Base-by-base conservation (phyloP, 2,113 vertebrate species). In the Oncorhynchus nerka region DNA sequence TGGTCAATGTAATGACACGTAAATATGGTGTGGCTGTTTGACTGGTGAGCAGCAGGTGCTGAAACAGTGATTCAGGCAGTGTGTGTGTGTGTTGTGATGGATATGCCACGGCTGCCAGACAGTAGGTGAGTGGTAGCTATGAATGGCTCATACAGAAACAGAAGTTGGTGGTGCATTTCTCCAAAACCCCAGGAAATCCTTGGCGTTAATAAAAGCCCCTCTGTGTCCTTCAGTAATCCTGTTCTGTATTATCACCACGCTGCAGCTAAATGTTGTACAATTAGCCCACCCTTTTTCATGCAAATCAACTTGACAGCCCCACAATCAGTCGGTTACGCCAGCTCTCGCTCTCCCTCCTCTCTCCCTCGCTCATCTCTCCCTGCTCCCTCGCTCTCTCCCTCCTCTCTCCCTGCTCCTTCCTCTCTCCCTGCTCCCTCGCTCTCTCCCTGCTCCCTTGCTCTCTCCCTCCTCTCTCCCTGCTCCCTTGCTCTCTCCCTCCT, bases 201-300 rank as follows among this genome's bases (percentile, higher is more conserved):
- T 88, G 32, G 13, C 64, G 79, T 89, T 87, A 86, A 90, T 88
- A 88, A 85, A 87, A 90, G 86, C 84, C 82, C 72, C 74, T 81
- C 79, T 68, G 26, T 86, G 86, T 91, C 86, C 87, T 88, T 91
- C 85, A 87, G 82, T 90, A 81, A 89, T 89, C 83, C 88, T 78
- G 79, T 86, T 89, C 83, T 80, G 83, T 86, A 92, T 91, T 94
- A 93, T 93, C 91, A 84, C 90, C 86, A 85, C 76, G 77, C 81
- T 79, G 82, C 91, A 91, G 93, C 90, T 93, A 94, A 94, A 90
- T 92, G 92, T 89, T 89, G 89, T 90, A 94, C 90, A 94, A 94
- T 94, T 94, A 94, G 89, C 77, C 80, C 30, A 39, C 82, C 83
- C 88, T 93, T 94, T 94, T 92, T 93, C 87, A 94, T 93, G 92